phyloP scores from a whole-genome alignment of 2,797 vertebrate species.

The Telmatherina bonti region DNA sequence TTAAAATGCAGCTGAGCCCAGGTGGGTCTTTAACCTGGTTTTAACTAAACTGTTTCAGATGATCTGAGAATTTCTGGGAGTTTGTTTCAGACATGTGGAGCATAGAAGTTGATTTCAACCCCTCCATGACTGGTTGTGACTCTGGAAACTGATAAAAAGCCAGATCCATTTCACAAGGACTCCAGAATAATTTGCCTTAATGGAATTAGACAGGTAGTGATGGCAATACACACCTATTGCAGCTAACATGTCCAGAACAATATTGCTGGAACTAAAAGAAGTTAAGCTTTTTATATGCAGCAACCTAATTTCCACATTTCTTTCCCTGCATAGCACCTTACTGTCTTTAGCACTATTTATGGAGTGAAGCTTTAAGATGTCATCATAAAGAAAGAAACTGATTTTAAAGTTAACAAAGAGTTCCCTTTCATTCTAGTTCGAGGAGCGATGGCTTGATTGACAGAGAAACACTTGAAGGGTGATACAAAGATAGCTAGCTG shows the following conservation, averaged over 20 bases:
- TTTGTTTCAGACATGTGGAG: no score
- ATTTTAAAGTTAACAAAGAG: constrained; percentile 77
- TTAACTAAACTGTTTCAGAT: no score
- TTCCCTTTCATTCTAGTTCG: constrained; percentile 72
- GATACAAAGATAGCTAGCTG: constrained; percentile 75
- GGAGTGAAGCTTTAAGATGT: constrained; percentile 58
- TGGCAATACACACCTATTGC: constrained; percentile 23
- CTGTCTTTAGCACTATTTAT: constrained; percentile 66
- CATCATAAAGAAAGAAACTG: constrained; percentile 51
- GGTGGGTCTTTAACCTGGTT: no score
- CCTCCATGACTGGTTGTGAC: no score
- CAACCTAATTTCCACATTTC: constrained; percentile 48
- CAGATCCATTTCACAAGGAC: not conserved
- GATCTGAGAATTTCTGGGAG: no score
- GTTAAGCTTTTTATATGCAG: constrained; percentile 31
- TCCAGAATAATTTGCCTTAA: constrained; percentile 49
- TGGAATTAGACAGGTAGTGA: constrained; percentile 52
- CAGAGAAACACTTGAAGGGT: constrained; percentile 79
- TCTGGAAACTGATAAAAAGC: no score
- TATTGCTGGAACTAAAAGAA: constrained; percentile 6
- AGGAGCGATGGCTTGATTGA: constrained; percentile 75
- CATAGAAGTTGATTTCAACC: no score
- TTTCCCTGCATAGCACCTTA: constrained; percentile 24
- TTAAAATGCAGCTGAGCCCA: no score
- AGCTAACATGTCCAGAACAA: constrained; percentile 39